These are phyloP conservation scores for Julus scandinavius DNA, from an alignment of 2,888 invertebrate species.

Conservation along the genomic window DNA sequence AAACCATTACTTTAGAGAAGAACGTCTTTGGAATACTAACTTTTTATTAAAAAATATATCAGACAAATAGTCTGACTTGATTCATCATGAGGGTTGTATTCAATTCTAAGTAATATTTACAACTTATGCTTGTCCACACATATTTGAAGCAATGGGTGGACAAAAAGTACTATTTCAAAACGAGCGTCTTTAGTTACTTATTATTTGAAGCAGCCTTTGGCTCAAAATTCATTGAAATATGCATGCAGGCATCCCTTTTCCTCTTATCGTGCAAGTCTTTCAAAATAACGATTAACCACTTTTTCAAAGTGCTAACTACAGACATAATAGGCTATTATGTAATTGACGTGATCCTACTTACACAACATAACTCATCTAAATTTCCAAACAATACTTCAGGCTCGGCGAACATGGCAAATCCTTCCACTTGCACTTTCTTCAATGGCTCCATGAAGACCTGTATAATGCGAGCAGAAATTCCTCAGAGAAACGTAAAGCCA, in stretches of 20 bases:
- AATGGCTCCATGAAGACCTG: constrained; percentile 74
- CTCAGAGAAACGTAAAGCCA: not conserved
- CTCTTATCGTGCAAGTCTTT: not conserved
- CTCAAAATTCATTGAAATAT: not conserved
- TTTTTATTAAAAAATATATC: too few species aligned
- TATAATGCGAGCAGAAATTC: constrained; percentile 57
- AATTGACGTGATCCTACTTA: constrained; percentile 63
- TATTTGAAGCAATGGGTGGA: too few species aligned
- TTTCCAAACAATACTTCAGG: constrained; percentile 74
- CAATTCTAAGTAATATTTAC: too few species aligned
- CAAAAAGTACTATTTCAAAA: too few species aligned
- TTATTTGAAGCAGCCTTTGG: not conserved
- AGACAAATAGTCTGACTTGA: too few species aligned
- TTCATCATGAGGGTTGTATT: too few species aligned
- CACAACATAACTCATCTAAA: constrained; percentile 72
- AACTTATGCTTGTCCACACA: too few species aligned
- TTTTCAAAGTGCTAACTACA: not conserved
- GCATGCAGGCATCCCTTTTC: too few species aligned
- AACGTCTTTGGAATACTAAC: too few species aligned
- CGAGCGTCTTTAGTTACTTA: too few species aligned
- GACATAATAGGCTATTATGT: not conserved
- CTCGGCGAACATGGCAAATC: constrained; percentile 73
- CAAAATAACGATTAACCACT: not conserved
- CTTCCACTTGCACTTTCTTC: constrained; percentile 75
- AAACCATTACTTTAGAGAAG: not conserved